phyloP scores from a whole-genome alignment of 2,888 invertebrate genomes.

The Lasius fuliginosus region DNA sequence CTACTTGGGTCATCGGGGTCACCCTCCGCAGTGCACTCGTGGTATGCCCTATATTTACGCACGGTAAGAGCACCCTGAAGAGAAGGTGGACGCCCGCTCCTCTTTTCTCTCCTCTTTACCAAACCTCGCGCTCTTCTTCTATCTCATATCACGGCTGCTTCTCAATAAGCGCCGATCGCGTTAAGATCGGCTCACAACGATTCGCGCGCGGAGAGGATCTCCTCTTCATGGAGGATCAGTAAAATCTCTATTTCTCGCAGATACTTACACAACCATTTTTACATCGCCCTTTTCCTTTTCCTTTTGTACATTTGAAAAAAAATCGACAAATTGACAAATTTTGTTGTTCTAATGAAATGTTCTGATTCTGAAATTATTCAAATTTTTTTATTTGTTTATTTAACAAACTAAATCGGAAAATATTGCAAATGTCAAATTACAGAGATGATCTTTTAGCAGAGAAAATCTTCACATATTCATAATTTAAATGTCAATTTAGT shows the following conservation, averaged over 20 bases:
- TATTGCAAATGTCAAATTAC: not conserved
- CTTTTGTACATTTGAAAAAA: not conserved
- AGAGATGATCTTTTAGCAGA: not conserved
- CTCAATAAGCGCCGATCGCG: conserved; percentile 80
- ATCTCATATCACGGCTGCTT: conserved; percentile 72
- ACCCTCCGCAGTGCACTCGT: conserved; percentile 83
- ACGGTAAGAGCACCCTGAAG: conserved; percentile 83
- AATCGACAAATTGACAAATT: not conserved
- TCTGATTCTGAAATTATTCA: not conserved
- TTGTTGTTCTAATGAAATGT: not conserved
- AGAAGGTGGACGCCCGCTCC: conserved; percentile 68
- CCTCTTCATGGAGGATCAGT: not conserved
- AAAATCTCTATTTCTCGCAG: conserved; percentile 5
- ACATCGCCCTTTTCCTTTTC: not conserved
- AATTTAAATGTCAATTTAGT: not conserved
- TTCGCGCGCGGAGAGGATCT: conserved; percentile 11
- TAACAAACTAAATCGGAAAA: not conserved
- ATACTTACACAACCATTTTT: not conserved
- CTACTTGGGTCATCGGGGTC: conserved; percentile 83
- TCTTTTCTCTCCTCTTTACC: conserved; percentile 13
- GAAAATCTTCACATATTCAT: not conserved
- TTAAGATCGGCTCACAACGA: conserved; percentile 79
- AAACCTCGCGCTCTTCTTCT: conserved; percentile 63
- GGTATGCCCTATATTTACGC: conserved; percentile 86
- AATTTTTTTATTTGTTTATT: not conserved